Evolutionary conservation across 2,797 vertebrate genomes (phyloP), one percentile per base, ranked within the genome.

Genomic region (Melanotaenia pygmaea): DNA sequence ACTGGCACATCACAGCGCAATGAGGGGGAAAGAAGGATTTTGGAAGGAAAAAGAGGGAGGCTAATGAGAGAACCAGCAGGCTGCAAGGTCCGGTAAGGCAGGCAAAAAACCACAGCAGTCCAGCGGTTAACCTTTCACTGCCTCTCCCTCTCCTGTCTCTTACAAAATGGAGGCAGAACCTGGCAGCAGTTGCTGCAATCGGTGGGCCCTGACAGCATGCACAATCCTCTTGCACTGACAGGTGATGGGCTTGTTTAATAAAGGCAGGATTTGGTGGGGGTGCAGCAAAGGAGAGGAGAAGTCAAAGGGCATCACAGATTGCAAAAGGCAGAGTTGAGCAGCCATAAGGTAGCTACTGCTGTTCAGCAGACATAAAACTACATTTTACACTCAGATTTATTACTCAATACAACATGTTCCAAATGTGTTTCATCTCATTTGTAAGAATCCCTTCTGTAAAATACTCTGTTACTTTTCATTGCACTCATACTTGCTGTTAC

Each of bases 171-270:
- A 82, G 72, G 74, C 69, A 76, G 65, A 80, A 73, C 22, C 79
- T 81, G 77, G 81, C 82, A 84, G 76, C 66, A 32, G 75, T 43
- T 38, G 60, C 3, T 60, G 74, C 1, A 35, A 54, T 60, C 70
- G 35, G 66, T n/a, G 70, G 72, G 67, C 69, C 74, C 53, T 73
- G 70, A 64, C 74, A 37, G 77, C 74, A 35, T 64, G 78, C 81
- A 72, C 87, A 90, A 91, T 92, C 86, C 86, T 89, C 78, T 40
- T 26, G n/a, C 45, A 74, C 81, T 82, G 86, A 92, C 90, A 93
- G 90, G 87, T 93, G 92, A 83, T 86, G 77, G 72, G 87, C 77
- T 80, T 90, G 88, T 92, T 93, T 91, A 90, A 88, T 90, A 91
- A 94, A 92, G 90, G 92, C 81, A 78, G 88, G 85, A 89, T 90